Conservation (phyloP, 2,888 invertebrate species). For the Hedychridium roseum region DNA sequence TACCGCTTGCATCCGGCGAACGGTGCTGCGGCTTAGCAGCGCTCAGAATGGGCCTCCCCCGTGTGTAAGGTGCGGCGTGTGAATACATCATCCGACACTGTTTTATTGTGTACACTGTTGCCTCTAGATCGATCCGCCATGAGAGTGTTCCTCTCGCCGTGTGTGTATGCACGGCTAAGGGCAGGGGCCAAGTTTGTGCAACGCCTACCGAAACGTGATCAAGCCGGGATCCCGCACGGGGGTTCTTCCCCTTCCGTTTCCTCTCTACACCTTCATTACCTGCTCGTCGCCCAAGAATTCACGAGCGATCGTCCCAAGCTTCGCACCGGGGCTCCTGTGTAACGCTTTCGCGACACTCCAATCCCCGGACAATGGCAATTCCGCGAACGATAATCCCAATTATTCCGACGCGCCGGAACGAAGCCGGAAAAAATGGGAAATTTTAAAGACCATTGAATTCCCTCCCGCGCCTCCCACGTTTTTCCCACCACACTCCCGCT, state of each 20-base stretch:
- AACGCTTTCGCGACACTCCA: constrained; percentile 8
- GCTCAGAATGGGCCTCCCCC: neutral
- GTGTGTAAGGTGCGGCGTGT: constrained; percentile 12
- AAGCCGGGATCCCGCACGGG: constrained; percentile 22
- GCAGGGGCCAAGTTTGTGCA: neutral
- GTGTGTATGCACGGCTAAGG: neutral
- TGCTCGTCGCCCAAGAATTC: neutral
- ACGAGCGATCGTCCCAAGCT: constrained; percentile 13
- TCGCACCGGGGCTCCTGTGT: constrained; percentile 9
- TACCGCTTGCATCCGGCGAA: constrained; percentile 21
- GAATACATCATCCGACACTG: constrained; percentile 28
- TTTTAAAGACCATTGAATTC: constrained; percentile 15
- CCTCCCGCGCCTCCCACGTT: constrained; percentile 13
- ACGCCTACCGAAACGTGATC: constrained; percentile 30
- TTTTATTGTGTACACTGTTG: constrained; percentile 36
- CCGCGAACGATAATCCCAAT: too few relatives aligned
- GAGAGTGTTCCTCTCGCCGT: neutral
- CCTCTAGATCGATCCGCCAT: constrained; percentile 7
- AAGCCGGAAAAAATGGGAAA: constrained; percentile 9
- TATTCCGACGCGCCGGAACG: too few relatives aligned
- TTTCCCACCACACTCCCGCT: constrained; percentile 12
- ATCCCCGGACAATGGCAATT: neutral
- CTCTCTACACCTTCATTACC: constrained; percentile 13
- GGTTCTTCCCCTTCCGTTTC: constrained; percentile 22
- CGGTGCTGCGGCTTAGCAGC: constrained; percentile 15